These are phyloP conservation scores for Semicossyphus pulcher DNA, from an alignment of 2,113 vertebrate species.

Conservation along the genomic window DNA sequence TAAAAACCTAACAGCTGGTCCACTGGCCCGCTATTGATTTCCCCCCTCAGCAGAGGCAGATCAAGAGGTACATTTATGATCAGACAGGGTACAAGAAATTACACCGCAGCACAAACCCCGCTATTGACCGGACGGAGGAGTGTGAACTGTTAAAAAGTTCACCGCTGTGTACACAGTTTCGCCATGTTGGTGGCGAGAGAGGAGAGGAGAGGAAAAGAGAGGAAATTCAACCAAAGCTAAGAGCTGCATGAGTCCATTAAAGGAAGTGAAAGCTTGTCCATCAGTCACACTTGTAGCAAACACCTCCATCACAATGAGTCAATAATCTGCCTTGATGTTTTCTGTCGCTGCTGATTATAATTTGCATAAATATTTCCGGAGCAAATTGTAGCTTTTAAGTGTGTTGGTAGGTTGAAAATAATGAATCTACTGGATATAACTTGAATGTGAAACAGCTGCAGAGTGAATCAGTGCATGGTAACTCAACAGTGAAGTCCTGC, in stretches of 20 bases:
- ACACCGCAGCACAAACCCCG: slow-evolving; percentile 64
- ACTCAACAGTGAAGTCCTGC: too few relatives aligned
- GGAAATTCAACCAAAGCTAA: slow-evolving; percentile 1
- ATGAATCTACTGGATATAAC: not conserved
- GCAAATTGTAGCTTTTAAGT: not conserved
- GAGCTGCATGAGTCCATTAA: slow-evolving; percentile 24
- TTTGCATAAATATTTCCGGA: slow-evolving; percentile 15
- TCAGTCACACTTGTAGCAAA: slow-evolving; percentile 7
- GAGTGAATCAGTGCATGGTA: too few relatives aligned
- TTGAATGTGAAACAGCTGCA: not conserved
- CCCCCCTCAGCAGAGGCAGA: slow-evolving; percentile 65
- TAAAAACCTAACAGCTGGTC: slow-evolving; percentile 78
- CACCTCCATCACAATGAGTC: not conserved
- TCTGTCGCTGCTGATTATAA: slow-evolving; percentile 15
- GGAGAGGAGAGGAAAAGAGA: not conserved
- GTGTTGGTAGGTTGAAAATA: not conserved
- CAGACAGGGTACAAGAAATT: slow-evolving; percentile 71
- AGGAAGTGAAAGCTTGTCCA: slow-evolving; percentile 19
- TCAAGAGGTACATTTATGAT: slow-evolving; percentile 78
- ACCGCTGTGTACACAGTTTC: slow-evolving; percentile 36
- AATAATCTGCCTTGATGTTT: slow-evolving; percentile 6
- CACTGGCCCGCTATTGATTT: slow-evolving; percentile 74
- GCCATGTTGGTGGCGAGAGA: slow-evolving; percentile 12
- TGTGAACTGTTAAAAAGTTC: slow-evolving; percentile 62
- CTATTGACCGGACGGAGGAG: slow-evolving; percentile 59